phyloP scores from a whole-genome alignment of 2,888 invertebrate genomes.

The Tillus elongatus region DNA sequence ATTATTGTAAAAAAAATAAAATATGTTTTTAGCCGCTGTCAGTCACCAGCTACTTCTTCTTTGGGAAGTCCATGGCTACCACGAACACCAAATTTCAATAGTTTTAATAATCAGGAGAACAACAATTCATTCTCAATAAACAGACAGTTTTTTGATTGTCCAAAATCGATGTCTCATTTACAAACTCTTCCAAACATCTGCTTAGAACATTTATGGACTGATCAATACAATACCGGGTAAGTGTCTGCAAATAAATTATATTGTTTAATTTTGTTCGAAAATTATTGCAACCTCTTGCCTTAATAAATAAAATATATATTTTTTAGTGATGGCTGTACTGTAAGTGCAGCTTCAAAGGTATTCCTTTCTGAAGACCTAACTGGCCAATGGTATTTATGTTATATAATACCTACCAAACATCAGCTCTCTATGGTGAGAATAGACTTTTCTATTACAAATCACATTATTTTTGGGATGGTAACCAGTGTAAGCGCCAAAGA shows the following conservation, averaged over 20 bases:
- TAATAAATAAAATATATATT: too few relatives aligned
- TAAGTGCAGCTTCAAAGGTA: conserved; percentile 60
- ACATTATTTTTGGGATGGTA: conserved; percentile 66
- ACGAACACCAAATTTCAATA: conserved; percentile 29
- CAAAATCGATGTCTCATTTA: conserved; percentile 30
- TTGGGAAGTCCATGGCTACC: conserved; percentile 32
- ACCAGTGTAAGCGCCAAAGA: conserved; percentile 72
- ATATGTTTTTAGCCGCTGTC: conserved; percentile 41
- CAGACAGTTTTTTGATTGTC: conserved; percentile 34
- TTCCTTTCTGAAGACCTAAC: conserved; percentile 80
- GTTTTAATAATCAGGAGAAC: conserved; percentile 22
- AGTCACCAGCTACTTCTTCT: conserved; percentile 40
- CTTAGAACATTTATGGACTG: conserved; percentile 85
- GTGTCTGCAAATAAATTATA: too few relatives aligned
- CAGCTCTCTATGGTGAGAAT: conserved; percentile 61
- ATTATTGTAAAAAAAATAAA: too few relatives aligned
- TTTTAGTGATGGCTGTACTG: conserved; percentile 37
- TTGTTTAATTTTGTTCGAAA: too few relatives aligned
- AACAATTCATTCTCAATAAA: conserved; percentile 33
- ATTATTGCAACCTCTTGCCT: too few relatives aligned
- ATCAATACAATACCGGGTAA: conserved; percentile 43
- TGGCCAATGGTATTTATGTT: conserved; percentile 77
- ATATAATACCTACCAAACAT: conserved; percentile 54
- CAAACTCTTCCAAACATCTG: conserved; percentile 72
- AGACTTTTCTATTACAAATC: conserved; percentile 55